phyloP scores from a whole-genome alignment of 2,797 vertebrate species.

The Paguma larvata region DNA sequence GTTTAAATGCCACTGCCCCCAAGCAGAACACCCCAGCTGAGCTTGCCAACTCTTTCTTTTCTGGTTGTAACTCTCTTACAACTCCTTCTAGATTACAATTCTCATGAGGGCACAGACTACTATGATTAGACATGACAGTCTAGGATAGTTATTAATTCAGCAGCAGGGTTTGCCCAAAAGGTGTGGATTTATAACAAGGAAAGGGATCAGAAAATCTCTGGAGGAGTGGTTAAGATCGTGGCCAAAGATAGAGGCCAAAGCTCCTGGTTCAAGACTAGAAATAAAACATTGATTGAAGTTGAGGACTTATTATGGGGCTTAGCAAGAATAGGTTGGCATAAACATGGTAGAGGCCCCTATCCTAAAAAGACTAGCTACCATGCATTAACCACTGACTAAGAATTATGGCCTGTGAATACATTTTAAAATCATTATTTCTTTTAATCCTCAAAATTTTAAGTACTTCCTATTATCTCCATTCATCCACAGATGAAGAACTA shows the following conservation, averaged over 20 bases:
- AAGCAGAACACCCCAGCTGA: not conserved
- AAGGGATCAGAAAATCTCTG: slow-evolving; percentile 3
- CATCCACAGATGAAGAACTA: not conserved
- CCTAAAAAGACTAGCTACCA: not conserved
- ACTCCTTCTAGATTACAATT: not conserved
- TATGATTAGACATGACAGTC: not conserved
- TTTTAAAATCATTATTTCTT: not conserved
- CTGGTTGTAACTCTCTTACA: not conserved
- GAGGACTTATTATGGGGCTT: not conserved
- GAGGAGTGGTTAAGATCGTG: not conserved
- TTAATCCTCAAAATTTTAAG: not conserved
- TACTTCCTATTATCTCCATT: not conserved
- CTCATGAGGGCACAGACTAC: not conserved
- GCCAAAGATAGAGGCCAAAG: not conserved
- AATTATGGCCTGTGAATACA: not conserved
- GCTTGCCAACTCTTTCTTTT: not conserved
- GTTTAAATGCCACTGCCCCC: not conserved
- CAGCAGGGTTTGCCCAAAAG: not conserved
- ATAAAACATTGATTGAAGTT: not conserved
- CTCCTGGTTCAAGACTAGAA: not conserved
- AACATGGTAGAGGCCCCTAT: not conserved
- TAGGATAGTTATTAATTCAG: not conserved
- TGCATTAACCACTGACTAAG: not conserved
- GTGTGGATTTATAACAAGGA: not conserved
- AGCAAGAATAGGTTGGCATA: not conserved